These are phyloP conservation scores for Eupithecia dodoneata DNA, from an alignment of 2,888 invertebrate species.

Conservation along the genomic window DNA sequence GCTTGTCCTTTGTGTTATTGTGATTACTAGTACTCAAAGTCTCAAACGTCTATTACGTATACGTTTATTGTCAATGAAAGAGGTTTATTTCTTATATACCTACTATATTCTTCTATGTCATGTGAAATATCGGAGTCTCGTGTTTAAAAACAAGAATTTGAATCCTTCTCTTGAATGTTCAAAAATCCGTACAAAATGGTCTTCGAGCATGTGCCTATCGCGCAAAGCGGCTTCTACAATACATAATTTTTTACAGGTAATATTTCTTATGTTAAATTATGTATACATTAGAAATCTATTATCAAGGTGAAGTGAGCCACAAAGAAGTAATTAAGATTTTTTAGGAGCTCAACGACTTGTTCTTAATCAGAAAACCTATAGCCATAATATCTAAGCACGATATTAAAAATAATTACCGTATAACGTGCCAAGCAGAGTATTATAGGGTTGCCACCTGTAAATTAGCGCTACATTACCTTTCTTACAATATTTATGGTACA, in stretches of 20 bases:
- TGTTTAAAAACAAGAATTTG: no score
- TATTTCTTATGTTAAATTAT: not conserved
- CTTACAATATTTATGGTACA: not conserved
- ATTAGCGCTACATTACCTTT: not conserved
- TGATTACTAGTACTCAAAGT: no score
- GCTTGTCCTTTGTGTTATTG: no score
- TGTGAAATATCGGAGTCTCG: no score
- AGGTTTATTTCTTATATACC: no score
- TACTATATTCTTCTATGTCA: no score
- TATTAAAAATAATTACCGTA: slow-evolving; percentile 14
- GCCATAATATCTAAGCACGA: slow-evolving; percentile 11
- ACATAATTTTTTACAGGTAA: not conserved
- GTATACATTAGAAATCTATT: not conserved
- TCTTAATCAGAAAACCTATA: slow-evolving; percentile 17
- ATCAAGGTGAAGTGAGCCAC: not conserved
- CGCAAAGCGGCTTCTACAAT: no score
- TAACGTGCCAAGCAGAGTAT: slow-evolving; percentile 8
- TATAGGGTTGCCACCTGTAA: slow-evolving; percentile 11
- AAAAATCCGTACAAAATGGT: no score
- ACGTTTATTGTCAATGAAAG: no score
- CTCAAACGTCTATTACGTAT: no score
- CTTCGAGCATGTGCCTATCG: no score
- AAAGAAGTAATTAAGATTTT: not conserved
- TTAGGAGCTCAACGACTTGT: slow-evolving; percentile 1
- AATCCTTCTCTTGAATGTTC: no score